These are phyloP conservation scores for Aplocera efformata DNA, from an alignment of 2,888 invertebrate genomes.

Conservation along the genomic window DNA sequence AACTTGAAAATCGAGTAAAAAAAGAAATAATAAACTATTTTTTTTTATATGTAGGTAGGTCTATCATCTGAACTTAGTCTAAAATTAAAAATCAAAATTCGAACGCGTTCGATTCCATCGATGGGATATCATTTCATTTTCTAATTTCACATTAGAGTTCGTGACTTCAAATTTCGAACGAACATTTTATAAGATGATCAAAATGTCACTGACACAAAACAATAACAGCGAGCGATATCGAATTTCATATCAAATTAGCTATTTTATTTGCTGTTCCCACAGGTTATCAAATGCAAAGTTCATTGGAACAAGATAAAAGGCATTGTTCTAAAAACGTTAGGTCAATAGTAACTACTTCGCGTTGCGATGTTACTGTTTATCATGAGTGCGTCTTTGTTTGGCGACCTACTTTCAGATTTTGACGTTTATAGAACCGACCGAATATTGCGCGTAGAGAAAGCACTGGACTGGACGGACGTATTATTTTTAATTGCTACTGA, in stretches of 20 bases:
- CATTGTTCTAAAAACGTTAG: conserved; percentile 58
- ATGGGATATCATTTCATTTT: background rate
- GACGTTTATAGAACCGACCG: conserved; percentile 30
- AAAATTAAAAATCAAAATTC: too few species aligned
- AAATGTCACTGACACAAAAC: conserved; percentile 36
- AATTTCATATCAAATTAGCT: conserved; percentile 38
- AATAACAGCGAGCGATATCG: conserved; percentile 37
- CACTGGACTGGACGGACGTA: conserved; percentile 28
- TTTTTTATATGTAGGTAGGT: too few species aligned
- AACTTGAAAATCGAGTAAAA: too few species aligned
- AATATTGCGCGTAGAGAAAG: conserved; percentile 30
- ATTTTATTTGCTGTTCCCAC: conserved; percentile 62
- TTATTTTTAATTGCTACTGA: conserved; percentile 34
- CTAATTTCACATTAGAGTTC: conserved; percentile 20
- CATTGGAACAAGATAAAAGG: conserved; percentile 60
- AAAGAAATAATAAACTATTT: too few species aligned
- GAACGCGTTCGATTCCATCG: too few species aligned
- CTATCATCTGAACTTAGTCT: too few species aligned
- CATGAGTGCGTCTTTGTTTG: conserved; percentile 48
- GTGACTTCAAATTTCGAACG: conserved; percentile 23
- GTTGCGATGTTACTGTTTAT: conserved; percentile 42
- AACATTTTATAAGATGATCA: conserved; percentile 24
- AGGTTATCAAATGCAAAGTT: conserved; percentile 69
- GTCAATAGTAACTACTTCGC: conserved; percentile 45
- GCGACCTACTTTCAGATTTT: conserved; percentile 47